Base-by-base conservation (phyloP, 2,888 invertebrate genomes). In the Athetis lepigone region DNA sequence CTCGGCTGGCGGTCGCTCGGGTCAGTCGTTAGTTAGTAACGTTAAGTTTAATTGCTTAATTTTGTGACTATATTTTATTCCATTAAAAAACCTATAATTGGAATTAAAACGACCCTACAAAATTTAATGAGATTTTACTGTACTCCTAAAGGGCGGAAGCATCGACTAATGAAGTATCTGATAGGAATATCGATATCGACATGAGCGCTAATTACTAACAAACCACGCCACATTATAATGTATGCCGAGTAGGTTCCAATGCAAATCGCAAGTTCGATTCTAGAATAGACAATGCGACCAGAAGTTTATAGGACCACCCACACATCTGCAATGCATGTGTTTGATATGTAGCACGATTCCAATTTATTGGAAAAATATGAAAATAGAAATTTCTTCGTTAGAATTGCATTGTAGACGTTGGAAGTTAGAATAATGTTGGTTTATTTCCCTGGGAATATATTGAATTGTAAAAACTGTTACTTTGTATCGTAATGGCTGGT, bases 251-350 rank as follows among this genome's bases (percentile, higher is more conserved):
- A 85, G 90, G 90, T 90, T 88, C 89, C 89, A 90, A 94, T 94
- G 95, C 92, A 94, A 95, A 95, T 94, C 89, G 90, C 91, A 90
- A 92, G 93, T 93, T 93, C 94, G 93, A 92, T 93, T 87, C 91
- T 89, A 90, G 94, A 94, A 95, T 95, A 94, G 92, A 92, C 93
- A 94, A 94, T 94, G 93, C 84, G 92, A 90, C 74, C 82, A 83
- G 83, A 88, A 89, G 87, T 93, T 93, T 93, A 93, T 92, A 86
- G 88, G 95, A 93, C 94, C 94, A 94, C 94, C 93, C 93, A 90
- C 90, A 90, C 86, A 87, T 88, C 84, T 84, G 77, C 82, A 84
- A 75, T 82, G 74, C 78, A 82, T 83, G 82, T 81, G 71, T 85
- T 84, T 59, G 69, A 68, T 75, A 76, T 62, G 60, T 77, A 61